Conservation (phyloP, 1,140 invertebrate species). For the Dryas iulia region DNA sequence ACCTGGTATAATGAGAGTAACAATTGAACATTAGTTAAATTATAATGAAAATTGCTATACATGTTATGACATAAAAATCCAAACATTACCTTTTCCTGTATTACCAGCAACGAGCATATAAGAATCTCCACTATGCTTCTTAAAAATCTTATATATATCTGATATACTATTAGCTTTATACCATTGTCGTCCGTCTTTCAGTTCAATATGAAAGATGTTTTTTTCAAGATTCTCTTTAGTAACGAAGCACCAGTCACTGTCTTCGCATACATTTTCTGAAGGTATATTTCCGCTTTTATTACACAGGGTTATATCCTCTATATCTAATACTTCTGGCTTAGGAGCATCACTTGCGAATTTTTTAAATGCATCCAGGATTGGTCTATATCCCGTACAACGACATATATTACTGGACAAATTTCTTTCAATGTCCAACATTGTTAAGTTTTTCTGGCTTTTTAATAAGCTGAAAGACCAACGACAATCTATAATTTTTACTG, state of each 20-base stretch:
- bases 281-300: conserved; percentile 31
- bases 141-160: conserved; percentile 56
- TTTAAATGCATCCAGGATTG: conserved; percentile 90
- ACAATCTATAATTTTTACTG: too few species aligned
- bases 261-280: conserved; percentile 39
- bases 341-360: conserved; percentile 83
- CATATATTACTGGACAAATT: conserved; percentile 85
- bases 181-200: conserved; percentile 60
- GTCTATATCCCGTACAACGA: conserved; percentile 90
- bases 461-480: conserved; percentile 58
- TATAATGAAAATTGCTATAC: too few species aligned
- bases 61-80: too few species aligned
- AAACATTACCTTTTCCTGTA: conserved; percentile 66
- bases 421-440: conserved; percentile 83
- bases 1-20: conserved; percentile 78
- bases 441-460: conserved; percentile 61
- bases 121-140: conserved; percentile 37
- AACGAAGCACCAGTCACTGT: conserved; percentile 56
- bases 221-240: conserved; percentile 37
- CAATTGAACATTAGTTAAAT: too few species aligned
- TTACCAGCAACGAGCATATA: conserved; percentile 82
- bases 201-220: conserved; percentile 46
- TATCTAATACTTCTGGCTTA: conserved; percentile 46
- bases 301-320: conserved; percentile 54
- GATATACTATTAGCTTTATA: conserved; percentile 51